Conservation (phyloP, 2,797 vertebrate genomes). For the Rhinophrynus dorsalis region DNA sequence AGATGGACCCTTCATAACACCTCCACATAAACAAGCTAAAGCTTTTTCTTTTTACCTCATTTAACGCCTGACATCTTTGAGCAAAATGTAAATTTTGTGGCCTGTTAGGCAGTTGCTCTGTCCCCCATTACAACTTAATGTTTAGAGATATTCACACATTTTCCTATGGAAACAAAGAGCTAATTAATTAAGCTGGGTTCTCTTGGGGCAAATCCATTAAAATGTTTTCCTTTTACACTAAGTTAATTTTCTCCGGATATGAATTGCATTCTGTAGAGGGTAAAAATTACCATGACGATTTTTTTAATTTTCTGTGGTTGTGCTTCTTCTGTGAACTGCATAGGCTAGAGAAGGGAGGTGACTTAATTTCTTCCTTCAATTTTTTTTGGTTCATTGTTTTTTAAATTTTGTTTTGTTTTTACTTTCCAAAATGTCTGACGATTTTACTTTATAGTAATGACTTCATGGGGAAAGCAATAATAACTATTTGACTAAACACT, state of each 20-base stretch:
- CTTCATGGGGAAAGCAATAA: too few species aligned
- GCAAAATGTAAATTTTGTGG: too few species aligned
- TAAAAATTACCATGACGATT: too few species aligned
- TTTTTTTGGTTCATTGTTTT: neutral
- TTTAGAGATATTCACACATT: neutral
- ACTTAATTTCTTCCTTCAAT: conserved; percentile 6
- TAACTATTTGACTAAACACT: conserved; percentile 8
- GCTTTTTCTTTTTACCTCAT: too few species aligned
- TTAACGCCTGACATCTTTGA: too few species aligned
- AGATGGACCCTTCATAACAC: too few species aligned
- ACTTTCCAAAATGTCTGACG: neutral
- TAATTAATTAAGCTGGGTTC: conserved; percentile 34
- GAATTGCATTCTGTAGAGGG: conserved; percentile 1
- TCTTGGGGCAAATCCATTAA: conserved; percentile 39
- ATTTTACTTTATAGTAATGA: neutral
- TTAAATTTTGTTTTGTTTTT: neutral
- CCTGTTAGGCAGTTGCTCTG: neutral
- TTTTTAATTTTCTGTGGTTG: too few species aligned
- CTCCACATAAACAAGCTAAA: too few species aligned
- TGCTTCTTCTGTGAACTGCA: too few species aligned
- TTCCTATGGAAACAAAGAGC: conserved; percentile 23
- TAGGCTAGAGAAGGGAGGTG: neutral
- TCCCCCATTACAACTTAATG: neutral
- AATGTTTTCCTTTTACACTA: conserved; percentile 24
- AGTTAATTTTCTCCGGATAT: conserved; percentile 27